Evolutionary conservation across 1,140 invertebrate species (phyloP), one percentile per base, ranked within the genome.

Genomic region (Nautilus pompilius): DNA sequence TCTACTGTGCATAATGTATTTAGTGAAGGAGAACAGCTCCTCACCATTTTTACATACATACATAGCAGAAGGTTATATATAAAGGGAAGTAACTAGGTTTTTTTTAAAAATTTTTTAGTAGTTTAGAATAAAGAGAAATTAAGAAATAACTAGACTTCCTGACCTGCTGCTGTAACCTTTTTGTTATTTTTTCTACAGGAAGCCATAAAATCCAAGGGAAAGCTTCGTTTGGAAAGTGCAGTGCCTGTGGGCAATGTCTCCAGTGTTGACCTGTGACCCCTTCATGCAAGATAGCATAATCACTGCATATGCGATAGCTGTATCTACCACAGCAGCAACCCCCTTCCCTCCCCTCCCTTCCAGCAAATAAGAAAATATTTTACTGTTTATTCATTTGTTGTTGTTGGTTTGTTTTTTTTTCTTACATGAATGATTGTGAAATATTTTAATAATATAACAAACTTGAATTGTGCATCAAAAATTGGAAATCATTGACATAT

Each of bases 191-290:
- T 34, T 46, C 69, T 71, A 29, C 66, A 74, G 72, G 70, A 67
- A 45, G 65, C 72, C 2, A 69, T 74, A 32, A 66, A 65, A 49
- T 70, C 70, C 1, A 72, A 67, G 58, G 72, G 72, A 30, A 70
- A 66, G 48, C 57, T 74, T n/a, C 29, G 66, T 22, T 62, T 74
- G 10, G 63, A 64, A 36, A 70, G 58, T 36, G 59, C 58, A 26
- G 61, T 69, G 28, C 49, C 69, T 2, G 65, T 67, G 8, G 62
- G 55, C 34, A 70, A 72, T 56, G 66, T 70, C 10, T 56, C 63
- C n/a, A 66, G 63, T 32, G 58, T 72, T 13, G 68, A 72, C 58
- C 57, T 72, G 13, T 72, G 36, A 67, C 29, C 5, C 22, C n/a
- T n/a, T n/a, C n/a, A n/a, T n/a, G n/a, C n/a, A n/a, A n/a, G n/a